Evolutionary conservation across 2,113 vertebrate species (phyloP).

Genomic region (Corynorhinus townsendii): DNA sequence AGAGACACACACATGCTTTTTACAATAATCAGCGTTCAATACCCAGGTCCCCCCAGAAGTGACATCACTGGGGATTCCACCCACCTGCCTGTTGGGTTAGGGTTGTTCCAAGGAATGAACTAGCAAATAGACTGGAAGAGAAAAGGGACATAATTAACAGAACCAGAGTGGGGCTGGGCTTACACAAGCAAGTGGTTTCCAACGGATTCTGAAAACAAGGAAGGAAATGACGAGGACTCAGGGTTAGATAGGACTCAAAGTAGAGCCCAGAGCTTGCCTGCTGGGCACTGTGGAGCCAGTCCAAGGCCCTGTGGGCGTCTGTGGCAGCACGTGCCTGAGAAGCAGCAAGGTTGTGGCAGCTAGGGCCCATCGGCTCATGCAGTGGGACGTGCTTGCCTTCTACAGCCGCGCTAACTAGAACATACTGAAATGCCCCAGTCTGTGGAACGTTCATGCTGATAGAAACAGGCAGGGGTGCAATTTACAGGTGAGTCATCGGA

Average conservation of each 20-base stretch:
- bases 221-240: conserved; percentile 70
- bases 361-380: not conserved
- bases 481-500: not conserved
- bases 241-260: not conserved
- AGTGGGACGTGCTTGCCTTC: fast-evolving
- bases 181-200: not conserved
- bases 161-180: not conserved
- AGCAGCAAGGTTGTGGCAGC: fast-evolving
- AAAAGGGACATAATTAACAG: not conserved
- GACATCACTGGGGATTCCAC: not conserved
- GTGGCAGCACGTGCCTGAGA: not conserved
- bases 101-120: not conserved
- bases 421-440: fast-evolving
- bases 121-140: not conserved
- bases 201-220: conserved; percentile 69
- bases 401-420: fast-evolving
- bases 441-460: not conserved
- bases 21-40: not conserved
- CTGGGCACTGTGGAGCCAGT: not conserved
- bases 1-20: not conserved
- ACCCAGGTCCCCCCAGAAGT: not conserved
- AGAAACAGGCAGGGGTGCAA: not conserved
- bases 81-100: no score
- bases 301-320: fast-evolving
- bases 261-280: not conserved